Base-by-base conservation (phyloP, 2,888 invertebrate species). In the Polietes domitor region DNA sequence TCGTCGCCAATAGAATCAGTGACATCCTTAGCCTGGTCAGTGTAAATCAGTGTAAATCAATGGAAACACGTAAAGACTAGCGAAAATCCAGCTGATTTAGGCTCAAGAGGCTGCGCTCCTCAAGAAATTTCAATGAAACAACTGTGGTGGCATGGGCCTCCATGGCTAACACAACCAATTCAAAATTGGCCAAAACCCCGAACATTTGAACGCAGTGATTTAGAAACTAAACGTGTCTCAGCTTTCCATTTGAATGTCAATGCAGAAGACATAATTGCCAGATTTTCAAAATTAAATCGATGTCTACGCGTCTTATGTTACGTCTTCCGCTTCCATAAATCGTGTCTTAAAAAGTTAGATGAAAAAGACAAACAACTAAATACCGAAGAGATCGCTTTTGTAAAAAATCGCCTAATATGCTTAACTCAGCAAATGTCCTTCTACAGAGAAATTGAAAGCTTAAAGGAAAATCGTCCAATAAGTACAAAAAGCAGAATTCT, bases 31-130 rank as follows among this genome's bases (percentile, higher is more conserved):
- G 19, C 12, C n/a, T n/a, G n/a, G n/a, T n/a, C n/a, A n/a, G n/a
- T n/a, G n/a, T 41, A 21, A 12, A 28, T 10, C 24, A 55, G 65
- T 41, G 3, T 15, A 12, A 19, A 2, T 12, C 21, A 58, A 1
- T 78, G 50, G 58, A 32, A 19, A 5, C 78, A 77, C 50, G 47
- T 77, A 1, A 55, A 55, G 32, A 21, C 61, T 5, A 26, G 24
- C 10, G 37, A 47, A 7, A 68, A 77, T 21, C 77, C 77, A 15
- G 53, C 77, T 1, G 77, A 77, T 47, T 19, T 77, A 2, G 77
- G 28, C n/a, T 58, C 32, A 12, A 58, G 77, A 32, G 71, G 77
- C 15, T 55, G 28, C 19, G 6, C 32, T 2, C 75, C 63, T 1
- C 32, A 47, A 4, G 75, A 75, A 32, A 47, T 63, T 15, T 47